phyloP scores from a whole-genome alignment of 1,140 invertebrate genomes.

The Nymphalis io region DNA sequence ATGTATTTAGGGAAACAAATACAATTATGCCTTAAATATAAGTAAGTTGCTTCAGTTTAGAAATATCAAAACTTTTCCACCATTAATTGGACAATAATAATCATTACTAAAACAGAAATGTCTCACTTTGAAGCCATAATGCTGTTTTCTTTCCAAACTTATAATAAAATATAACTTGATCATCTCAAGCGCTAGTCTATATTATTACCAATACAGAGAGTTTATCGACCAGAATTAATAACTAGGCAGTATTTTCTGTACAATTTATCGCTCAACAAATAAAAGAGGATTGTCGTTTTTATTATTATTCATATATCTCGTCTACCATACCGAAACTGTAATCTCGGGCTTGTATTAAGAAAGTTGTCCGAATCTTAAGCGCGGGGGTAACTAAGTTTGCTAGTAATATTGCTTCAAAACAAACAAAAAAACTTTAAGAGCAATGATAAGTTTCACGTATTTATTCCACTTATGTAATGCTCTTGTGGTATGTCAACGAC shows the following conservation, averaged over 20 bases:
- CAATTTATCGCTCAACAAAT: constrained; percentile 70
- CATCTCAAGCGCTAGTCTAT: constrained; percentile 35
- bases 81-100: no score
- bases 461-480: constrained; percentile 9
- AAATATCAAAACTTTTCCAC: no score
- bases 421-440: constrained; percentile 59
- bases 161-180: constrained; percentile 27
- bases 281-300: constrained; percentile 72
- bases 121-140: not conserved
- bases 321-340: constrained; percentile 63
- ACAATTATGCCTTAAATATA: no score
- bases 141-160: constrained; percentile 14
- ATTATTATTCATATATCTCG: constrained; percentile 69
- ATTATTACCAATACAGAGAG: constrained; percentile 47
- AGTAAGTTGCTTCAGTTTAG: no score
- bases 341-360: constrained; percentile 73
- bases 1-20: no score
- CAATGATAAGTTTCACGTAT: constrained; percentile 61
- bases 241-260: constrained; percentile 57
- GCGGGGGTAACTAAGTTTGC: constrained; percentile 57
- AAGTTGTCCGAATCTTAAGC: constrained; percentile 74
- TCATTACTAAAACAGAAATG: no score
- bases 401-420: constrained; percentile 68
- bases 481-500: not conserved
- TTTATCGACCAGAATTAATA: constrained; percentile 77